Evolutionary conservation across 2,888 invertebrate genomes (phyloP).

Genomic region (Oconnorella tubifera): DNA sequence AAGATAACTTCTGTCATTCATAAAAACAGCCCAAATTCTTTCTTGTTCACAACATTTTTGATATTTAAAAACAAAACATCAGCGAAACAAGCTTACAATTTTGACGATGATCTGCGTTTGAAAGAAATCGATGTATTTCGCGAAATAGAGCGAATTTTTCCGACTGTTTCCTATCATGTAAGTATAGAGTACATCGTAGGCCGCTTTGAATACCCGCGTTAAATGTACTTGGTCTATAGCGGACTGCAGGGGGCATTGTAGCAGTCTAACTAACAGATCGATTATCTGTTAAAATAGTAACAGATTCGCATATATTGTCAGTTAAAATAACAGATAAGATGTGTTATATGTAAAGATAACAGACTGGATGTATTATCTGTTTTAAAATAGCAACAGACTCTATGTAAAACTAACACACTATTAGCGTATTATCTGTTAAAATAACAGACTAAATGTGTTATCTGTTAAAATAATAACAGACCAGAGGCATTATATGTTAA

Average conservation of each 20-base stretch:
- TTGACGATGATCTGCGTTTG: slow-evolving; percentile 56
- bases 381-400: too few relatives aligned
- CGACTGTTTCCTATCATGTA: slow-evolving; percentile 56
- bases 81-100: too few relatives aligned
- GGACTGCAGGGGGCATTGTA: slow-evolving; percentile 50
- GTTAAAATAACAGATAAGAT: background rate
- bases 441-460: too few relatives aligned
- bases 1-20: too few relatives aligned
- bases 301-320: too few relatives aligned
- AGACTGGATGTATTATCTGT: background rate
- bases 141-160: slow-evolving; percentile 57
- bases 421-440: too few relatives aligned
- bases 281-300: slow-evolving; percentile 45
- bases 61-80: too few relatives aligned
- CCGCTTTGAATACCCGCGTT: slow-evolving; percentile 53
- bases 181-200: slow-evolving; percentile 54
- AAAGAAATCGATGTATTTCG: slow-evolving; percentile 57
- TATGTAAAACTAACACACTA: too few relatives aligned
- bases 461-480: too few relatives aligned
- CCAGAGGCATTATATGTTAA: too few relatives aligned
- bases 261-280: slow-evolving; percentile 52
- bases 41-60: too few relatives aligned
- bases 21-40: too few relatives aligned
- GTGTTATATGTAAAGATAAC: background rate
- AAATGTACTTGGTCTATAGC: slow-evolving; percentile 51